Conservation (phyloP, 2,113 vertebrate species). For the Mirza zaza region DNA sequence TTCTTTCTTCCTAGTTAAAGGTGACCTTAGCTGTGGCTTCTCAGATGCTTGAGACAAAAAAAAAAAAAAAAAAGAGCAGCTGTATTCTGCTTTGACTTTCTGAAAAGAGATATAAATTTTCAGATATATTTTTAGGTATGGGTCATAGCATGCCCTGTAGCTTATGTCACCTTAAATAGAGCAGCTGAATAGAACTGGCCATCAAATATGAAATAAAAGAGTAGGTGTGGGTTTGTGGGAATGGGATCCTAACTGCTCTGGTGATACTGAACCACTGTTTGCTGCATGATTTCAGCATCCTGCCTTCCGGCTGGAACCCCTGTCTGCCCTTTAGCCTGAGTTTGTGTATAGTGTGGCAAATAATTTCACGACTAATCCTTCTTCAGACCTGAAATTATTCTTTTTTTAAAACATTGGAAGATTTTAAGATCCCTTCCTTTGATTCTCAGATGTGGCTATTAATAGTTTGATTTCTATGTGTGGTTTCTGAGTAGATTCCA, state of each 20-base stretch:
- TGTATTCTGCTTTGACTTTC: conserved; percentile 47
- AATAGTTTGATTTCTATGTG: not conserved
- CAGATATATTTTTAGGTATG: not conserved
- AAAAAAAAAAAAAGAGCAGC: not conserved
- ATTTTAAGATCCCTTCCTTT: conserved; percentile 6
- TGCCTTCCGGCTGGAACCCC: not conserved
- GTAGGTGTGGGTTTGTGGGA: conserved; percentile 6
- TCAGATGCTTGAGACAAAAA: not conserved
- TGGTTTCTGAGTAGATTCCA: conserved; percentile 41
- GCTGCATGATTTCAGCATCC: not conserved
- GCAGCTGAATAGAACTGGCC: not conserved
- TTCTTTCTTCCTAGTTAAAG: conserved; percentile 62
- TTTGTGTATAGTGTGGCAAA: not conserved
- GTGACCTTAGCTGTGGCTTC: not conserved
- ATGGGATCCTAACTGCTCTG: not conserved
- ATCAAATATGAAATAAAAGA: conserved; percentile 17
- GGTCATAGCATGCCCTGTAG: not conserved
- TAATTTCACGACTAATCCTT: not conserved
- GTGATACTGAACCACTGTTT: not conserved
- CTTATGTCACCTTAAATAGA: not conserved
- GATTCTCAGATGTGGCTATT: not conserved
- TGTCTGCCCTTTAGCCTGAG: conserved; percentile 5
- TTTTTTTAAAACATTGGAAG: not conserved
- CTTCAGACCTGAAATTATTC: not conserved
- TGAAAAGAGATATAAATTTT: conserved; percentile 44